Base-by-base conservation (phyloP, 2,113 vertebrate genomes). In the Tragelaphus imberbis region DNA sequence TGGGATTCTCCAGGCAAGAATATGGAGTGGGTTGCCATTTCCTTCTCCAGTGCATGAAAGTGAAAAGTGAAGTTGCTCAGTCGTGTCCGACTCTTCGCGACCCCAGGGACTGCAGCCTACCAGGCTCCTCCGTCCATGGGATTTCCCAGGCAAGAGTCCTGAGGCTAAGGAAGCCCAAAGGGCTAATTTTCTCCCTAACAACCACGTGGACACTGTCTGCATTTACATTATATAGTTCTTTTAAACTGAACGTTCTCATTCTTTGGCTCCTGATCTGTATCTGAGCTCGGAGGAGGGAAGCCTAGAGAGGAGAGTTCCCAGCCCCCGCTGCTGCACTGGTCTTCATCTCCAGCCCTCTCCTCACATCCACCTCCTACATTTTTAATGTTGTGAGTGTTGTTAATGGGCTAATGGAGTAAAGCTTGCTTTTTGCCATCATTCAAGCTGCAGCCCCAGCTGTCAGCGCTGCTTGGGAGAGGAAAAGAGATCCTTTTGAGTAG, bases 301-400 rank as follows among this genome's bases (percentile, higher is more conserved):
- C 28, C 95, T 28, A 47, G 44, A 53, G n/a, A 71, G 65, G n/a
- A 71, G 65, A 58, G 88, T 71, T 49, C n/a, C 16, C 90, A 80
- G 25, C 36, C 9, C 55, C 1, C 1, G 25, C 71, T 27, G 53
- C 61, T 25, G 56, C 59, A 28, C 25, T 44, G 40, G 30, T 36
- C 65, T 84, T n/a, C 51, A 33, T 27, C 40, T 17, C 47, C 2
- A 1, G 63, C 79, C 80, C 40, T 58, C 87, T 84, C 81, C 36
- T 81, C 68, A 81, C 36, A 47, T 58, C 88, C 79, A 51, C 40
- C 91, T 92, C 98, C 84, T 99, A 98, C 99, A 99, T 99, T 99
- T 99, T 99, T 99, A 98, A 99, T 99, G 94, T 85, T 95, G 95
- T 98, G 98, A 99, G 99, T 98, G 98, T 98, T 97, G 98, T 98